Base-by-base conservation (phyloP, 2,113 vertebrate species). In the Zapus hudsonius region DNA sequence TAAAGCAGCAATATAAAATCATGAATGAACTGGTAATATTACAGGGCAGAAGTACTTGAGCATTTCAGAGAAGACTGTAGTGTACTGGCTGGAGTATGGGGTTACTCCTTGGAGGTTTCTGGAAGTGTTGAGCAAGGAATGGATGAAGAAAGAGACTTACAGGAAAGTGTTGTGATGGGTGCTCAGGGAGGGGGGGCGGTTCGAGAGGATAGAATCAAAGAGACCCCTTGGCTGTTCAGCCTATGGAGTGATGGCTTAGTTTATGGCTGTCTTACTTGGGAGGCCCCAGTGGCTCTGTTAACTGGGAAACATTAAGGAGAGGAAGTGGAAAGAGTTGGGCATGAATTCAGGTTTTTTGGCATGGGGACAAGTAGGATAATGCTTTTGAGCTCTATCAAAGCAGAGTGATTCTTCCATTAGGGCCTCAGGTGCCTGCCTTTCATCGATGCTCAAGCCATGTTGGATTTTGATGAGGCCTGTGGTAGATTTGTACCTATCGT, bases 31-130 rank as follows among this genome's bases (percentile, higher is more conserved):
- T 38, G 76, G 11, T 63, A 2, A 66, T 52, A 0, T 42, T 44
- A 13, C 4, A 33, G 42, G 87, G 64, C 73, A 92, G 47, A 82
- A 44, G 67, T 74, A 80, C 79, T 38, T 67, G 73, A 92, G n/a
- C 20, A 13, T 63, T 89, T 96, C 73, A 57, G 38, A 38, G 36
- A 72, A 85, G 81, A 75, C 75, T 91, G 63, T 59, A 29, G 40
- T 15, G 23, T 82, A 27, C 3, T 52, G 47, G 52, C 52, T 87
- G 23, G 9, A 29, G 57, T 42, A 7, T 12, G 19, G 72, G 7
- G 52, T 33, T 40, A 31, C 36, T 38, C 25, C 20, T 86, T 31
- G 20, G 83, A 42, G 31, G 27, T 38, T 33, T 9, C 23, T 55
- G 44, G 57, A 57, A 7, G 25, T 38, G 5, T 38, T 70, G 72